Conservation (phyloP, 2,797 vertebrate genomes). For the Bufotes viridis region DNA sequence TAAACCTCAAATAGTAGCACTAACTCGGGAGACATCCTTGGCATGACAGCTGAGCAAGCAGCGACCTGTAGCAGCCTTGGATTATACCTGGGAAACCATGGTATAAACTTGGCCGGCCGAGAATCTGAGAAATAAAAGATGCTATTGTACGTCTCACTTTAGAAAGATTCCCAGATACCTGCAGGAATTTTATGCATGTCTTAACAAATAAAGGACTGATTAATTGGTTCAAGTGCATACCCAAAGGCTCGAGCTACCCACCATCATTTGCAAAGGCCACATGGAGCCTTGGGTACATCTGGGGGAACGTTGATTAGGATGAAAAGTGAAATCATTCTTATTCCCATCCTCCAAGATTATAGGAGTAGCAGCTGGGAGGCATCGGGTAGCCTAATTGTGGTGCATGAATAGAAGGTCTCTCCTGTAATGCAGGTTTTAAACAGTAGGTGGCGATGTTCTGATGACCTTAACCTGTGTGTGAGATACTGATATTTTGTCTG, state of each 20-base stretch:
- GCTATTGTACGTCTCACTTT: slow-evolving; percentile 28
- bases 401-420: not conserved
- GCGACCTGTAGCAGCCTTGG: slow-evolving; percentile 11
- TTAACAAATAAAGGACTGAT: slow-evolving; percentile 51
- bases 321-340: slow-evolving; percentile 38
- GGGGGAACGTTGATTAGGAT: slow-evolving; percentile 24
- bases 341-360: not conserved
- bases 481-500: slow-evolving; percentile 15
- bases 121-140: slow-evolving; percentile 35
- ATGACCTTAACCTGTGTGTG: slow-evolving; percentile 4
- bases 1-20: slow-evolving; percentile 6
- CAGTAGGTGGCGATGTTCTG: not conserved
- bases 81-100: slow-evolving; percentile 33
- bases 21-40: not conserved
- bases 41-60: slow-evolving; percentile 27
- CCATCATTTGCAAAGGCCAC: slow-evolving; percentile 46
- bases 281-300: slow-evolving; percentile 1
- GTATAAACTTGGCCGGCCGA: slow-evolving; percentile 14
- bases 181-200: slow-evolving; percentile 57
- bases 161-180: slow-evolving; percentile 43
- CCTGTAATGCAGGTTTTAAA: not conserved
- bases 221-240: slow-evolving; percentile 46
- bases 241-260: slow-evolving; percentile 27
- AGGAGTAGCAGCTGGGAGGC: not conserved
- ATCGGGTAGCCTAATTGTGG: no score